These are phyloP conservation scores for Drosophila erecta DNA, from an alignment of 1,140 invertebrate species.

Conservation along the genomic window DNA sequence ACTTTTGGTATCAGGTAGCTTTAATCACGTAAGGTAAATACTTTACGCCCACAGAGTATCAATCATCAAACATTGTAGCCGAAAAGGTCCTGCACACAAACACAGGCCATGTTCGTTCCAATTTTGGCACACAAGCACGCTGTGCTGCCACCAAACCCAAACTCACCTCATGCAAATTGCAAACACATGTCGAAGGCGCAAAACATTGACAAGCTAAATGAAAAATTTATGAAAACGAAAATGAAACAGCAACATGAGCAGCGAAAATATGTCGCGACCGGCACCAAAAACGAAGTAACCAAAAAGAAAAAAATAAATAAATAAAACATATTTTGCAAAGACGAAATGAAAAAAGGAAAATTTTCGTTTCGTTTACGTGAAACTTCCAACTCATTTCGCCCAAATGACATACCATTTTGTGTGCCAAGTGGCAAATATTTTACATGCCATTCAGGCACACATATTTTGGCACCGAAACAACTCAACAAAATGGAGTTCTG, in stretches of 20 bases:
- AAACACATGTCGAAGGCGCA: slow-evolving; percentile 77
- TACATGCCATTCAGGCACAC: slow-evolving; percentile 55
- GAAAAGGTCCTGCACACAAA: slow-evolving; percentile 4
- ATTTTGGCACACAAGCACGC: slow-evolving; percentile 15
- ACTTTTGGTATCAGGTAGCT: slow-evolving; percentile 2
- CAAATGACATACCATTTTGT: slow-evolving; percentile 57
- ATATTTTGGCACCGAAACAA: slow-evolving; percentile 34
- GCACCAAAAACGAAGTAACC: slow-evolving; percentile 8
- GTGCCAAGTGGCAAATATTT: slow-evolving; percentile 72
- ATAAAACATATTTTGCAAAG: slow-evolving; percentile 44
- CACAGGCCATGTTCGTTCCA: slow-evolving; percentile 19
- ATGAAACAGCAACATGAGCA: slow-evolving; percentile 54
- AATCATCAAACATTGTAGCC: slow-evolving; percentile 31
- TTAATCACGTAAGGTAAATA: slow-evolving; percentile 33
- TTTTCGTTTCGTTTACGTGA: slow-evolving; percentile 44
- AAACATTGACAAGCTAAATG: slow-evolving; percentile 76
- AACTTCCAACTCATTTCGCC: slow-evolving; percentile 59
- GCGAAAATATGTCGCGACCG: slow-evolving; percentile 49
- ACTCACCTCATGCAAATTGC: slow-evolving; percentile 67
- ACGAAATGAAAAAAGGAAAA: slow-evolving; percentile 4
- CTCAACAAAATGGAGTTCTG: not conserved
- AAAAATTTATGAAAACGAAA: slow-evolving; percentile 74
- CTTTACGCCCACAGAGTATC: slow-evolving; percentile 38
- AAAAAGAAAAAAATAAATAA: slow-evolving; percentile 8
- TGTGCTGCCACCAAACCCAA: not conserved